A percentile compares a stretch with the other conserved stretches of the same genome.
Evolutionary conservation across 2,113 vertebrate species (phyloP).

Genomic region (Upupa epops): DNA sequence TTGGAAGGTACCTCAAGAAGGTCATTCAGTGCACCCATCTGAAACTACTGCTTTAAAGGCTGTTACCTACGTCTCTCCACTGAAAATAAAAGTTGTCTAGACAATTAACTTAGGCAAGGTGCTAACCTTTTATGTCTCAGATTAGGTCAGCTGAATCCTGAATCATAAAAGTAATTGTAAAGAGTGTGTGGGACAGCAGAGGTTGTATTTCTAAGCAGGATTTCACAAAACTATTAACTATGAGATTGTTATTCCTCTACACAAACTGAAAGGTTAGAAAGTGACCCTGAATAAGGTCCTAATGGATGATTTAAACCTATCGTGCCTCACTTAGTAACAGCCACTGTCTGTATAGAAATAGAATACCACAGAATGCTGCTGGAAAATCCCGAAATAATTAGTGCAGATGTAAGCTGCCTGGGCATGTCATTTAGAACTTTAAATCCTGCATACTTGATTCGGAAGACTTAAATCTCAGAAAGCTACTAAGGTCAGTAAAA

Average conservation of each 20-base stretch:
- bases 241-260: neutral
- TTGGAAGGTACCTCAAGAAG: neutral
- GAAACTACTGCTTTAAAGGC: neutral
- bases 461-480: conserved; percentile 6
- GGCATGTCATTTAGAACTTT: conserved; percentile 4
- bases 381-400: conserved; percentile 20
- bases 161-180: neutral
- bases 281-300: neutral
- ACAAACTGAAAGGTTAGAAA: neutral
- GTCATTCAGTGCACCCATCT: neutral
- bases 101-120: neutral
- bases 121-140: neutral
- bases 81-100: neutral
- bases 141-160: neutral
- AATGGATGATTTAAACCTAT: neutral
- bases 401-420: conserved; percentile 5
- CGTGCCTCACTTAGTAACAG: neutral
- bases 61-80: neutral
- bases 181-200: neutral
- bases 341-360: neutral
- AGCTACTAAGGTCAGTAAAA: neutral
- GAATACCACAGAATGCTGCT: neutral
- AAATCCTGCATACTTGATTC: neutral
- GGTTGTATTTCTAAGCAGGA: neutral
- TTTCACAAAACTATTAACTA: neutral